These are phyloP conservation scores for Centroberyx gerrardi DNA, from an alignment of 2,797 vertebrate species.

Conservation along the genomic window DNA sequence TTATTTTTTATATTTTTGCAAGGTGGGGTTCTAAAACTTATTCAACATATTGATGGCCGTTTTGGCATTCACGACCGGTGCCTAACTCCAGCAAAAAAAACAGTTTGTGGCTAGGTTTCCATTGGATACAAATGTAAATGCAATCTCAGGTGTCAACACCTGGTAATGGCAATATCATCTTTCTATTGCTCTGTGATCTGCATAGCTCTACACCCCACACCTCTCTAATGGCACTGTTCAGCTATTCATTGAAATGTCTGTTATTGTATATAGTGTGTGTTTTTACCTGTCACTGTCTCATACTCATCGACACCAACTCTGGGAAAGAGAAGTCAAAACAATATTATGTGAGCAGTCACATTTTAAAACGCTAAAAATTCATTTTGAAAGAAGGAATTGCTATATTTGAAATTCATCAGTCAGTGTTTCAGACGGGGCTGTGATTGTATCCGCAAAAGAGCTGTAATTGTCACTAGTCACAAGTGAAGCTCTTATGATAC, in stretches of 20 bases:
- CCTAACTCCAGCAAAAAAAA: conserved; percentile 74
- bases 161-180: conserved; percentile 84
- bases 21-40: conserved; percentile 47
- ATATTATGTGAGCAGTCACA: conserved; percentile 68
- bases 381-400: conserved; percentile 52
- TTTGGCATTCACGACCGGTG: conserved; percentile 66
- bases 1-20: conserved; percentile 63
- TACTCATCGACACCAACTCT: conserved; percentile 37
- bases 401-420: conserved; percentile 54
- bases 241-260: conserved; percentile 85
- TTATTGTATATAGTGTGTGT: conserved; percentile 79
- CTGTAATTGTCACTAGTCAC: conserved; percentile 34
- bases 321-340: conserved; percentile 61
- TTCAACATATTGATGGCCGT: conserved; percentile 68
- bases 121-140: conserved; percentile 79
- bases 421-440: conserved; percentile 52
- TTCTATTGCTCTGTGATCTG: conserved; percentile 80
- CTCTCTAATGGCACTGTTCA: conserved; percentile 82
- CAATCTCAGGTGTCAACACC: conserved; percentile 81
- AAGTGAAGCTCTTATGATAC: conserved; percentile 18
- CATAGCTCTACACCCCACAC: conserved; percentile 74
- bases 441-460: conserved; percentile 16
- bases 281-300: conserved; percentile 81
- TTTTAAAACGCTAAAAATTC: conserved; percentile 42
- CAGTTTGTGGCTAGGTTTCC: conserved; percentile 71